phyloP scores from a whole-genome alignment of 2,888 invertebrate species.

The Drosophila kambysellisi region DNA sequence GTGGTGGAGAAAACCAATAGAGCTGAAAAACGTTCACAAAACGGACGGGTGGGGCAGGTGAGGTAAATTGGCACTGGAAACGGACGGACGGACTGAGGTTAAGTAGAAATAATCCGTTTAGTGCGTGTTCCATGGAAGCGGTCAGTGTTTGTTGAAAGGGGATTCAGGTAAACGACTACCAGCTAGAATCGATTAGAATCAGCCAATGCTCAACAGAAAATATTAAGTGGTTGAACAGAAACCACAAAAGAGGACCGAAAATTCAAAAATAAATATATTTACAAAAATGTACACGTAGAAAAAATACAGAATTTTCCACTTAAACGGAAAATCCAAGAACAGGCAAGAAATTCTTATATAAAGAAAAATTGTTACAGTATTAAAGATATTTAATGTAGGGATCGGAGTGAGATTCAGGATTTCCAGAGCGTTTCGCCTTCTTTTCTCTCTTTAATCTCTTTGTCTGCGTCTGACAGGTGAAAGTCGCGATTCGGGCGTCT shows the following conservation, averaged over 20 bases:
- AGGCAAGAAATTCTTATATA: not conserved
- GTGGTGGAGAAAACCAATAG: slow-evolving; percentile 33
- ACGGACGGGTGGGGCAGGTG: not conserved
- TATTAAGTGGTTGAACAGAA: not conserved
- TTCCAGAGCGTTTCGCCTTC: not conserved
- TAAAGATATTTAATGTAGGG: not conserved
- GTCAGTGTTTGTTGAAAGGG: not conserved
- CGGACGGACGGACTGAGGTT: slow-evolving; percentile 41
- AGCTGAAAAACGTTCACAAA: slow-evolving; percentile 51
- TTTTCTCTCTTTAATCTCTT: not conserved
- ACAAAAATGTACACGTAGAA: not conserved
- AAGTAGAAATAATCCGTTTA: slow-evolving; percentile 80
- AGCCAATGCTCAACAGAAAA: not conserved
- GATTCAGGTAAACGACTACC: not conserved
- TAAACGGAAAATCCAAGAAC: not conserved
- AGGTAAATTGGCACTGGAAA: slow-evolving; percentile 16
- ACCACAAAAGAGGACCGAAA: not conserved
- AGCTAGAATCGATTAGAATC: not conserved
- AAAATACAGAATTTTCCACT: not conserved
- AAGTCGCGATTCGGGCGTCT: slow-evolving; percentile 92
- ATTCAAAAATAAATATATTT: not conserved
- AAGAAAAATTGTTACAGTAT: not conserved
- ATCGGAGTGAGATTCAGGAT: not conserved
- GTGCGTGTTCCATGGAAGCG: slow-evolving; percentile 45
- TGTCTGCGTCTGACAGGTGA: slow-evolving; percentile 85